Percentiles rank a stretch among this genome's conserved stretches.
Evolutionary conservation across 2,113 vertebrate species (phyloP).

Genomic region (Vicugna pacos): DNA sequence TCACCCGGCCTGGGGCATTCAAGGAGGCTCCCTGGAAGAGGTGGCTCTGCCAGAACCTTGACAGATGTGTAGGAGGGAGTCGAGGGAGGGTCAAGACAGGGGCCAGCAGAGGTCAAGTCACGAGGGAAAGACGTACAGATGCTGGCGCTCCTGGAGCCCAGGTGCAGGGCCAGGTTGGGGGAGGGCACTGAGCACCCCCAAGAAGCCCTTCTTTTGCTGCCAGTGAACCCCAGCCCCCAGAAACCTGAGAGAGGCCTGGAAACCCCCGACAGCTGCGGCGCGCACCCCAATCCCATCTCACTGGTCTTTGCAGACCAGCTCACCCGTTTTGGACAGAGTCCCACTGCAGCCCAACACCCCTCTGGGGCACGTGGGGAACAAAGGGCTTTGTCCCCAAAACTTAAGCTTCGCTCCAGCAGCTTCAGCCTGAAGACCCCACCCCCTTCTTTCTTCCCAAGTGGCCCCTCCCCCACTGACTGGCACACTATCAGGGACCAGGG

Average conservation of each 20-base stretch:
- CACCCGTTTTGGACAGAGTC: rapidly evolving
- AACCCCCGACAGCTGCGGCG: rapidly evolving
- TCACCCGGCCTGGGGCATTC: background rate
- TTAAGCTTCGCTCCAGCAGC: background rate
- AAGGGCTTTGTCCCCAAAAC: background rate
- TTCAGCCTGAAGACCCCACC: rapidly evolving
- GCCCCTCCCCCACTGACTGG: background rate
- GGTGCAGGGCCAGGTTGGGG: background rate
- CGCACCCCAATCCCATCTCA: rapidly evolving
- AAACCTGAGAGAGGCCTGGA: background rate
- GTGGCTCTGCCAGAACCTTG: background rate
- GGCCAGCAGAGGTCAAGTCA: background rate
- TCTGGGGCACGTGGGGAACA: rapidly evolving
- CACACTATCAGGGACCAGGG: background rate
- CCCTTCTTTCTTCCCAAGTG: too few species aligned
- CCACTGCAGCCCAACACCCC: rapidly evolving
- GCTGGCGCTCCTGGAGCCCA: background rate
- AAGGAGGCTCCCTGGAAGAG: background rate
- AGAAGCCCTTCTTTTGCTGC: rapidly evolving
- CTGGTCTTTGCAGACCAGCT: background rate
- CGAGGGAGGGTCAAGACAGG: background rate
- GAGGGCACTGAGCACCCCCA: background rate
- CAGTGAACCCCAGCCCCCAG: background rate
- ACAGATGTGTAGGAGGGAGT: background rate
- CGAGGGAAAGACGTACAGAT: background rate